Conservation (phyloP, 2,888 invertebrate species). For the Laspeyria flexula region DNA sequence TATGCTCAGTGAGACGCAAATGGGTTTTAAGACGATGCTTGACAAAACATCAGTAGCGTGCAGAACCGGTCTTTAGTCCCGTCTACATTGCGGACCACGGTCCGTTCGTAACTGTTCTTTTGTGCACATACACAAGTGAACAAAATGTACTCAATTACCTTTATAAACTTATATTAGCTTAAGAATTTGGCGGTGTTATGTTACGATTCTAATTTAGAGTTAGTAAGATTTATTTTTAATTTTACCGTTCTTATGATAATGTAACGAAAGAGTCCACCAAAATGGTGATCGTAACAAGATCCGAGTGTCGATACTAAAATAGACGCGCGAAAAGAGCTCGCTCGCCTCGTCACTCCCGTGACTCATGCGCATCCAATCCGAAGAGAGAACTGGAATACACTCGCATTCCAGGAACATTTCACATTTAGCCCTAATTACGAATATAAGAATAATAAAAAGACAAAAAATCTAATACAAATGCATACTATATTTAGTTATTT, state of each 20-base stretch:
- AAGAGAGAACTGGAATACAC: slow-evolving; percentile 47
- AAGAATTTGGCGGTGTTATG: neutral
- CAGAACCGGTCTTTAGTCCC: slow-evolving; percentile 35
- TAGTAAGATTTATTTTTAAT: slow-evolving; percentile 12
- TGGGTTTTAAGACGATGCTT: slow-evolving; percentile 14
- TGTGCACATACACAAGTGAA: slow-evolving; percentile 1
- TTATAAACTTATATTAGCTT: no score
- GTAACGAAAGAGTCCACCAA: slow-evolving; percentile 54
- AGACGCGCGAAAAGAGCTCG: slow-evolving; percentile 55
- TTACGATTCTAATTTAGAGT: neutral
- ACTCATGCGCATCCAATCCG: slow-evolving; percentile 46
- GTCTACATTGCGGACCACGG: slow-evolving; percentile 15
- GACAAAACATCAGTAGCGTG: slow-evolving; percentile 14
- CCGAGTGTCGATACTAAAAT: slow-evolving; percentile 65
- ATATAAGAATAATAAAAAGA: no score
- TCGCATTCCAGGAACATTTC: slow-evolving; percentile 45
- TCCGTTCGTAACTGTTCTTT: slow-evolving; percentile 35
- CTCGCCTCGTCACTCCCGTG: slow-evolving; percentile 52
- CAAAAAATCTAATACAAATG: no score
- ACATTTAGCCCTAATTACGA: slow-evolving; percentile 41
- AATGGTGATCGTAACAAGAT: slow-evolving; percentile 79
- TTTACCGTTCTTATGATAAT: slow-evolving; percentile 16
- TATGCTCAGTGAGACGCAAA: neutral
- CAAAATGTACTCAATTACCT: neutral
- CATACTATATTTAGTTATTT: no score